Evolutionary conservation across 2,113 vertebrate species (phyloP).

Genomic region (Clupea harengus): DNA sequence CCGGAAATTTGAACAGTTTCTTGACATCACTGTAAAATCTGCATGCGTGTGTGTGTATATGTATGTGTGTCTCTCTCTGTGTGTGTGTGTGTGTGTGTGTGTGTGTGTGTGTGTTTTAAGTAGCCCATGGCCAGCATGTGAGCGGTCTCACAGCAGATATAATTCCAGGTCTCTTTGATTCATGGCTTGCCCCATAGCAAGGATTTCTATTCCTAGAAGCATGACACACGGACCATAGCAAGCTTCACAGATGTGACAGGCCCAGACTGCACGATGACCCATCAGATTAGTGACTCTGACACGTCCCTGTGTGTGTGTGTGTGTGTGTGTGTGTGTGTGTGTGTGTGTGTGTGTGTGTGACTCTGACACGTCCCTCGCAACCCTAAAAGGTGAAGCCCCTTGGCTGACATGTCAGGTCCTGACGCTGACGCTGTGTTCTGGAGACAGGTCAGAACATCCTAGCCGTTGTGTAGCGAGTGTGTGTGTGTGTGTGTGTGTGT

Average conservation of each 20-base stretch:
- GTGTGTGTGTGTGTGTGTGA: too few relatives aligned
- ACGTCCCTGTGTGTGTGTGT: too few relatives aligned
- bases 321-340: too few relatives aligned
- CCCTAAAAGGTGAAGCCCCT: background rate
- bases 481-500: too few relatives aligned
- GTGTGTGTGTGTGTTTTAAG: background rate
- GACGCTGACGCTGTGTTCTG: background rate
- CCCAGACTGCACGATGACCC: background rate
- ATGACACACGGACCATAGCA: background rate
- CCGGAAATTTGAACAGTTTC: background rate
- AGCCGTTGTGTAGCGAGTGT: background rate
- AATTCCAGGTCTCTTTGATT: background rate
- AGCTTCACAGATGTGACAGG: background rate
- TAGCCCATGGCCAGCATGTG: background rate
- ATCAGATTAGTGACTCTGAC: background rate
- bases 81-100: too few relatives aligned
- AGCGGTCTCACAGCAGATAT: background rate
- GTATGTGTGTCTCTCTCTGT: too few relatives aligned
- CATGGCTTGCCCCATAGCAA: background rate
- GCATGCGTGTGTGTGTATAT: too few relatives aligned
- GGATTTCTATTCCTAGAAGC: background rate
- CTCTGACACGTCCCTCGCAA: background rate
- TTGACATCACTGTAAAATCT: background rate
- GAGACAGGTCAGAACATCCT: background rate
- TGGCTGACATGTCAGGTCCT: background rate